A percentile compares a stretch with the other conserved stretches of the same genome.
phyloP scores from a whole-genome alignment of 2,113 vertebrate species.

The Chionis minor region DNA sequence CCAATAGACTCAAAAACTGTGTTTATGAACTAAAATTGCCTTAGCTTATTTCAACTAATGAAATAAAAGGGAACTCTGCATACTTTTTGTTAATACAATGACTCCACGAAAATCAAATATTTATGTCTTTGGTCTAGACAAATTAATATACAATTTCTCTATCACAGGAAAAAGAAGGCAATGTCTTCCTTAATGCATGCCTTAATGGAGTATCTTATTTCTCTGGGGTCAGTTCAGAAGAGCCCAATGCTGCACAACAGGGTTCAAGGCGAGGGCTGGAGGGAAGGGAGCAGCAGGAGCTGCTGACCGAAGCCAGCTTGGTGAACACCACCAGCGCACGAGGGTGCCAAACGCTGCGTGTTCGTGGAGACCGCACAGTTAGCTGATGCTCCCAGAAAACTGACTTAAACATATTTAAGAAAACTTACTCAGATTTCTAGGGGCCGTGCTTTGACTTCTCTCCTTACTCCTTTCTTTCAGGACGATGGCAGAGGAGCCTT shows the following conservation, averaged over 20 bases:
- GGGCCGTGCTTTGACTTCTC: background rate
- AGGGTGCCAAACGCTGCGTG: background rate
- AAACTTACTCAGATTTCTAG: background rate
- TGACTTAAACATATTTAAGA: background rate
- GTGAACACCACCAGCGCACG: background rate
- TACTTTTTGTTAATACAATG: background rate
- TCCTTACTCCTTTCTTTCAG: background rate
- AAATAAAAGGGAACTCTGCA: background rate
- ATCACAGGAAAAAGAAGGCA: background rate
- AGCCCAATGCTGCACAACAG: background rate
- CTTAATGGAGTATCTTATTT: background rate
- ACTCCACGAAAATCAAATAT: slow-evolving; percentile 48
- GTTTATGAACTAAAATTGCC: slow-evolving; percentile 36
- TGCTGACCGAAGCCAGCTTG: background rate
- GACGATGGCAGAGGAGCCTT: background rate
- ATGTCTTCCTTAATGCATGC: background rate
- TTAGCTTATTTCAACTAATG: background rate
- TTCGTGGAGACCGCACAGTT: background rate
- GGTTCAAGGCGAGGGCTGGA: background rate
- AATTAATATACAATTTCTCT: slow-evolving; percentile 21
- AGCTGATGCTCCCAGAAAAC: background rate
- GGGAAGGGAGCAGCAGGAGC: background rate
- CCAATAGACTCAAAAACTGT: background rate
- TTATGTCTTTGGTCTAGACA: background rate
- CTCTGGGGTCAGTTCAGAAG: background rate